phyloP scores from a whole-genome alignment of 1,140 invertebrate species.

The Phymastichus coffea region DNA sequence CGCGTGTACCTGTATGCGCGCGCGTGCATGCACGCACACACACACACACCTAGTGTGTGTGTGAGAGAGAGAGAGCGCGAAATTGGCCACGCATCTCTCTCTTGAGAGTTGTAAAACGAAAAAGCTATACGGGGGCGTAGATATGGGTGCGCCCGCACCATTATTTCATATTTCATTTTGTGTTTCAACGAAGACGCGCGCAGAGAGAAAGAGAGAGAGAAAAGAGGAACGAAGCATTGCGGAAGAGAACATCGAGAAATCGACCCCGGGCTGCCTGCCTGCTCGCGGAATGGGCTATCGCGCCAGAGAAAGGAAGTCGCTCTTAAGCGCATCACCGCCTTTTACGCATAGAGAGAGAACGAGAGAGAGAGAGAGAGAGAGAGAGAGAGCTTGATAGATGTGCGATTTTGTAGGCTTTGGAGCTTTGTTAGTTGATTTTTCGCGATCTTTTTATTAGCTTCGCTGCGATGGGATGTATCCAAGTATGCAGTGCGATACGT shows the following conservation, averaged over 20 bases:
- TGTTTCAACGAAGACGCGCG: conserved; percentile 1
- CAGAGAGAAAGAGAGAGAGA: conserved; percentile 26
- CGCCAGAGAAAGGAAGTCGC: too few species aligned
- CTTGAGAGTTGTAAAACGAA: too few species aligned
- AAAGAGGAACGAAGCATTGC: conserved; percentile 13
- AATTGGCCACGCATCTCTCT: too few species aligned
- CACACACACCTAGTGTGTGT: background rate
- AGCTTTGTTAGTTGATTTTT: too few species aligned
- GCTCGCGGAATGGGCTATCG: too few species aligned
- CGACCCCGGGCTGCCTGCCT: too few species aligned
- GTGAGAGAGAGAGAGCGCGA: background rate
- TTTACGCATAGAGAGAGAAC: background rate
- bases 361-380: conserved; percentile 21
- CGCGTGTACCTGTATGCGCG: background rate
- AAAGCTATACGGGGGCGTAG: conserved; percentile 52
- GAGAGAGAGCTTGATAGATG: conserved; percentile 19
- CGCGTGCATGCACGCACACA: background rate
- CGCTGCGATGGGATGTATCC: too few species aligned
- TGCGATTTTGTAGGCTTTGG: conserved; percentile 12
- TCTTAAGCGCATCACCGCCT: too few species aligned
- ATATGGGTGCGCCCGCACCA: conserved; percentile 53
- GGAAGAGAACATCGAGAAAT: conserved; percentile 10
- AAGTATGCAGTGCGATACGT: too few species aligned
- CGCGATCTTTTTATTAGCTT: too few species aligned
- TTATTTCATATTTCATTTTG: conserved; percentile 55